These are phyloP conservation scores for Phanerotoma sp. DNA, from an alignment of 2,888 invertebrate species.

Conservation along the genomic window DNA sequence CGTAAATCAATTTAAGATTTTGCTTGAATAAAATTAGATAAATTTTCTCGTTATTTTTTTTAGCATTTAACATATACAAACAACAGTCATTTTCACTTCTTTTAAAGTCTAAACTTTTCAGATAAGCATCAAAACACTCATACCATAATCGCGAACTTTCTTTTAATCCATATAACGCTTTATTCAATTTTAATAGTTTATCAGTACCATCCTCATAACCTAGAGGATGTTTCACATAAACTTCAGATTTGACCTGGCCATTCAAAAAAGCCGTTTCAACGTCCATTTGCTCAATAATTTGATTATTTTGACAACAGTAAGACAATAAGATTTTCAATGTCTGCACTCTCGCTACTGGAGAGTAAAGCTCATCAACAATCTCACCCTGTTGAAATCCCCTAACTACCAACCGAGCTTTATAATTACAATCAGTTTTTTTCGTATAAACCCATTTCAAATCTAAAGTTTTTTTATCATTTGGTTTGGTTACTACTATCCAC, in stretches of 20 bases:
- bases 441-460: conserved; percentile 32
- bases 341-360: conserved; percentile 19
- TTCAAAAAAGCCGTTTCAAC: conserved; percentile 30
- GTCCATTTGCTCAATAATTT: conserved; percentile 28
- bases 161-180: conserved; percentile 34
- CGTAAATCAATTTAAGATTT: too few species aligned
- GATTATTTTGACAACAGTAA: neutral
- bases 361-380: conserved; percentile 10
- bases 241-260: conserved; percentile 24
- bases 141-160: conserved; percentile 36
- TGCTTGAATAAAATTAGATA: too few species aligned
- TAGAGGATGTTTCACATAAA: conserved; percentile 26
- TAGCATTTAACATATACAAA: neutral
- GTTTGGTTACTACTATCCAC: conserved; percentile 25
- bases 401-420: conserved; percentile 31
- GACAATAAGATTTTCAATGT: conserved; percentile 17
- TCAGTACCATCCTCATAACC: conserved; percentile 23
- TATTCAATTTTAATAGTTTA: conserved; percentile 27
- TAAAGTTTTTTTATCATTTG: conserved; percentile 21
- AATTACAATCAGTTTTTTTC: conserved; percentile 24
- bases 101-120: conserved; percentile 26
- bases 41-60: too few species aligned
- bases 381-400: conserved; percentile 14
- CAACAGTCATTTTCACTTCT: conserved; percentile 9
- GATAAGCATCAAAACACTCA: conserved; percentile 32